Conservation (phyloP, 64 coral and sea anemone genomes). For the Orbicella faveolata region DNA sequence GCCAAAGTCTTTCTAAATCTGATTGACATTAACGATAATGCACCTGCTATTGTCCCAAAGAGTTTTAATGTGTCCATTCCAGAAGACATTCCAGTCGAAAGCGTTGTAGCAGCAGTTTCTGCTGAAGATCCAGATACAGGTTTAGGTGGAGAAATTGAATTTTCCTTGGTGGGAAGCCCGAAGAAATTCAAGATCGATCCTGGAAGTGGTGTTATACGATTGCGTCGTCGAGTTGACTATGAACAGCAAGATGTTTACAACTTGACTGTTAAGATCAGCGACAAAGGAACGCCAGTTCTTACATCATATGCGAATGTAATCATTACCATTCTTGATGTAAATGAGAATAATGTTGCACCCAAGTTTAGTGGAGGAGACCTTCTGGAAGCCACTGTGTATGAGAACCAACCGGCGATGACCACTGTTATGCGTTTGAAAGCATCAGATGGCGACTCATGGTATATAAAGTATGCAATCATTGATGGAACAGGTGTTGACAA, state of each 20-base stretch:
- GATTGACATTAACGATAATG: constrained; percentile 81
- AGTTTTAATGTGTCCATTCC: constrained; percentile 58
- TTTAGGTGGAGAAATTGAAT: constrained; percentile 63
- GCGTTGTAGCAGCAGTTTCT: constrained; percentile 54
- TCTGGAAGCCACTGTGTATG: constrained; percentile 40
- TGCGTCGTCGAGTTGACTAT: constrained; percentile 62
- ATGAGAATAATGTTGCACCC: constrained; percentile 81
- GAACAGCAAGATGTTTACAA: constrained; percentile 66
- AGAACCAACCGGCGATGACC: constrained; percentile 63
- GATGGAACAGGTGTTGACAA: constrained; percentile 92
- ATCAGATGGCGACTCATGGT: constrained; percentile 78
- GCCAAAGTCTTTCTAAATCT: constrained; percentile 43
- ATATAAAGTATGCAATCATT: constrained; percentile 74
- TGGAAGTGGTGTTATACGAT: constrained; percentile 74
- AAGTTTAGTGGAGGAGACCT: constrained; percentile 51
- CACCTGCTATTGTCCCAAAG: constrained; percentile 49
- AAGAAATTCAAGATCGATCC: constrained; percentile 92
- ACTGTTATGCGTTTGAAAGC: constrained; percentile 50
- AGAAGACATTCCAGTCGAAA: constrained; percentile 53
- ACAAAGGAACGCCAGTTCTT: constrained; percentile 53
- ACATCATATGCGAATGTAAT: constrained; percentile 51
- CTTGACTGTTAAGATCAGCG: constrained; percentile 63
- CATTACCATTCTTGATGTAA: constrained; percentile 78
- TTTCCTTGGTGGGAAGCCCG: constrained; percentile 5
- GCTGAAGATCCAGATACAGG: constrained; percentile 80